Base-by-base conservation (phyloP, 2,113 vertebrate genomes). In the Ictidomys tridecemlineatus region DNA sequence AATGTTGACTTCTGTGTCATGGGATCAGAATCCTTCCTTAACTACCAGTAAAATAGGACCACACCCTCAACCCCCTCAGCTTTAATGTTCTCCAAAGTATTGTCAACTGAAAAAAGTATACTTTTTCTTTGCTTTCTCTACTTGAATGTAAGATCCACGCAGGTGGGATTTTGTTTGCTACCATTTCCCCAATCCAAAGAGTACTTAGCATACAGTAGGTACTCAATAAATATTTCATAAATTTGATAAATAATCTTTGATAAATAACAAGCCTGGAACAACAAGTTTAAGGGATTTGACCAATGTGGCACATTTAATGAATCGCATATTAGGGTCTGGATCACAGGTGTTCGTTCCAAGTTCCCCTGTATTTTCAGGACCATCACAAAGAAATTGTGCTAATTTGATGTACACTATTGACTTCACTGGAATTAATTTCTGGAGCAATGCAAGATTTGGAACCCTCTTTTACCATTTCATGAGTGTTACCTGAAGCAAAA, bases 381-480 rank as follows among this genome's bases (percentile, higher is more conserved):
- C 10, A 4, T 20, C 37, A 28, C 14, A 39, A 45, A 93, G 30
- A 93, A 56, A 69, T 16, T 17, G 13, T 56, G 39, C 9, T 77
- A 85, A 93, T n/a, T 77, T 83, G 16, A 26, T 45, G 30, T 32
- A 56, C 37, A 89, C 3, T 26, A 37, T 12, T 70, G 48, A 93
- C 69, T 67, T 76, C 22, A 92, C 24, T 34, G 51, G 20, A 42
- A 48, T 72, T 82, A 22, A 92, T 91, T 93, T 97, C 92, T 92
- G 26, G 28, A 91, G 92, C 8, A 94, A 22, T 26, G 1, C 85
- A 56, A 78, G 20, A 78, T 63, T 39, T 77, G 37, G 37, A 65
- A 56, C 8, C n/a, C 70, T 93, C 24, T 58, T 86, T 96, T 39
- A 56, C 18, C 42, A 76, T 94, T 69, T 78, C 45, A 69, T 76